Evolutionary conservation across 2,113 vertebrate genomes (phyloP).

Genomic region (Stigmatopora argus): DNA sequence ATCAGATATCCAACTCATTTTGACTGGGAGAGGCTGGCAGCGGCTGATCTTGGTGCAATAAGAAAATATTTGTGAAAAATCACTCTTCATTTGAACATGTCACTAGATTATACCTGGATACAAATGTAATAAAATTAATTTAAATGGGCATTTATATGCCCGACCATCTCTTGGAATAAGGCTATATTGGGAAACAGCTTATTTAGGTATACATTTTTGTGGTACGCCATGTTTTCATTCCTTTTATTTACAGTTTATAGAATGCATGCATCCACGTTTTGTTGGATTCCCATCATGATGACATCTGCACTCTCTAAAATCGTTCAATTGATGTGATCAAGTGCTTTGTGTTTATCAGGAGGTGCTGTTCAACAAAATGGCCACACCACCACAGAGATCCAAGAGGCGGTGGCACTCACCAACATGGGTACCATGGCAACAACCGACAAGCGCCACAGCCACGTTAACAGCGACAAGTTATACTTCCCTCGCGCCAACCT

Average conservation of each 20-base stretch:
- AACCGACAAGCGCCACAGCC: slow-evolving; percentile 83
- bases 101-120: too few relatives aligned
- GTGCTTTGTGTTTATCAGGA: slow-evolving; percentile 63
- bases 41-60: too few relatives aligned
- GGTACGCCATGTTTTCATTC: not conserved
- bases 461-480: slow-evolving; percentile 78
- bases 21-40: too few relatives aligned
- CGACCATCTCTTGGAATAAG: not conserved
- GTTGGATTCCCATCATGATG: not conserved
- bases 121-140: too few relatives aligned
- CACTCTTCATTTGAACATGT: too few relatives aligned
- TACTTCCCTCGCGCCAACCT: slow-evolving; percentile 82
- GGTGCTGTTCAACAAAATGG: slow-evolving; percentile 84
- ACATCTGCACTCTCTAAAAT: not conserved
- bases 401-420: slow-evolving; percentile 88
- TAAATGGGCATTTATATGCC: not conserved
- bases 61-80: too few relatives aligned
- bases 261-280: not conserved
- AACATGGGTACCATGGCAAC: slow-evolving; percentile 76
- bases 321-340: not conserved
- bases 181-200: not conserved
- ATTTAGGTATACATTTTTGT: not conserved
- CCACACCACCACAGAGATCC: slow-evolving; percentile 86
- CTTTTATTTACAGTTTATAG: not conserved
- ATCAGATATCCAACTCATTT: too few relatives aligned